A percentile compares a stretch with the other conserved stretches of the same genome.
phyloP scores from a whole-genome alignment of 2,888 invertebrate species.

The Drosophila mercatorum region DNA sequence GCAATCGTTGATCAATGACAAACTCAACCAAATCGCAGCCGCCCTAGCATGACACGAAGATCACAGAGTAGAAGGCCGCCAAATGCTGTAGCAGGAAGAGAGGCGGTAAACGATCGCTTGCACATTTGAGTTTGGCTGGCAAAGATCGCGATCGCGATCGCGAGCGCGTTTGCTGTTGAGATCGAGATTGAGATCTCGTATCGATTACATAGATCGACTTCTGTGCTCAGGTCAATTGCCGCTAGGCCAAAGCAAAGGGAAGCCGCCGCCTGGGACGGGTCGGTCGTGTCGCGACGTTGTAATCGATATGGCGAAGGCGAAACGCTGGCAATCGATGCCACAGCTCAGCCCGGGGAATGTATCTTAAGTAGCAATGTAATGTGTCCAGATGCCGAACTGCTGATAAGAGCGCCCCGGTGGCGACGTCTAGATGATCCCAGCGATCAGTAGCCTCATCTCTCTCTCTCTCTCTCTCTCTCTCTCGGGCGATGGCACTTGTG shows the following conservation, averaged over 20 bases:
- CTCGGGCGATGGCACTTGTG: slow-evolving; percentile 51
- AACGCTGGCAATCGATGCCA: slow-evolving; percentile 60
- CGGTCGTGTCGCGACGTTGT: slow-evolving; percentile 29
- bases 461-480: slow-evolving; percentile 14
- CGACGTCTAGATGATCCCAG: slow-evolving; percentile 53
- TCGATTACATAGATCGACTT: slow-evolving; percentile 81
- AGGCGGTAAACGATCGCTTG: slow-evolving; percentile 40
- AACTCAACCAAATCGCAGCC: slow-evolving; percentile 17
- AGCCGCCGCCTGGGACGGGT: slow-evolving; percentile 32
- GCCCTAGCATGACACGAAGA: slow-evolving; percentile 47
- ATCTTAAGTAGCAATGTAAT: slow-evolving; percentile 79
- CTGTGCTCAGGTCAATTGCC: slow-evolving; percentile 77
- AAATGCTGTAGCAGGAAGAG: slow-evolving; percentile 34
- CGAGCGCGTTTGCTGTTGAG: slow-evolving; percentile 32
- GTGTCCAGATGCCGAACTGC: slow-evolving; percentile 71
- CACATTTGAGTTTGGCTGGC: slow-evolving; percentile 17
- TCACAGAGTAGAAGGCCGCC: slow-evolving; percentile 60
- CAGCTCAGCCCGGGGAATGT: slow-evolving; percentile 50
- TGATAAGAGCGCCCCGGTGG: slow-evolving; percentile 60
- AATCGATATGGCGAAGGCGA: slow-evolving; percentile 71
- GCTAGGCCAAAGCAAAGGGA: slow-evolving; percentile 49
- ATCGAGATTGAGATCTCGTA: slow-evolving; percentile 54
- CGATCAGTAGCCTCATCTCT: slow-evolving; percentile 56
- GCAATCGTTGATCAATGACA: slow-evolving; percentile 51
- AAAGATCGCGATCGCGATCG: slow-evolving; percentile 27